Evolutionary conservation across 2,113 vertebrate species (phyloP).

Genomic region (Sapajus apella): DNA sequence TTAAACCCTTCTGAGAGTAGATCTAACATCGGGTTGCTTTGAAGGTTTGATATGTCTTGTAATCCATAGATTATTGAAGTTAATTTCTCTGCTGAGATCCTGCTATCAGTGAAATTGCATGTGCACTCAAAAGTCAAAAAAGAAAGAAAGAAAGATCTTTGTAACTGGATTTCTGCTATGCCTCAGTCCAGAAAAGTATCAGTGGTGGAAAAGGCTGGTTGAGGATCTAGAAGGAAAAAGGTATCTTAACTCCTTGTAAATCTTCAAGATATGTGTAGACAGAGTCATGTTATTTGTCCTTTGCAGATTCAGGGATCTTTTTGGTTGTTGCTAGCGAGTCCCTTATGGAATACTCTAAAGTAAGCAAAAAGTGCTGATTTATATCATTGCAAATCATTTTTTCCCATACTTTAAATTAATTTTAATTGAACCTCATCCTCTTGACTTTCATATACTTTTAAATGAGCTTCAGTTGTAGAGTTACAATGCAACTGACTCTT

Average conservation of each 20-base stretch:
- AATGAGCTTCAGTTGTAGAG: constrained; percentile 84
- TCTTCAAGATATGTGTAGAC: constrained; percentile 55
- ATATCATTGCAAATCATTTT: constrained; percentile 82
- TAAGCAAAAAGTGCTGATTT: constrained; percentile 83
- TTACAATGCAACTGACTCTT: constrained; percentile 81
- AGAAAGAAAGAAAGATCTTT: constrained; percentile 56
- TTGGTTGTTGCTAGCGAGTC: constrained; percentile 70
- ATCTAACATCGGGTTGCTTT: constrained; percentile 81
- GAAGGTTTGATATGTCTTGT: constrained; percentile 84
- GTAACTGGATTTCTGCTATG: constrained; percentile 83
- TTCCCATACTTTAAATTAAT: constrained; percentile 84
- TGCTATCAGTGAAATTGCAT: constrained; percentile 75
- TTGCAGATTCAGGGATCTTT: constrained; percentile 73
- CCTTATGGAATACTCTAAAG: constrained; percentile 80
- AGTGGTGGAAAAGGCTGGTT: constrained; percentile 56
- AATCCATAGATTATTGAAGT: constrained; percentile 88
- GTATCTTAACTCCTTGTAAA: constrained; percentile 57
- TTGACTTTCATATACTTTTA: constrained; percentile 88
- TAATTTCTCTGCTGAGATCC: constrained; percentile 86
- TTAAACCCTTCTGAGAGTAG: constrained; percentile 83
- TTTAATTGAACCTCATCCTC: constrained; percentile 88
- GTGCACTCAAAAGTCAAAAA: constrained; percentile 68
- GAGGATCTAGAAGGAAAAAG: constrained; percentile 67
- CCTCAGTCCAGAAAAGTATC: constrained; percentile 75
- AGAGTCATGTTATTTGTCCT: constrained; percentile 48